Base-by-base conservation (phyloP, 2,113 vertebrate genomes). In the Alouatta palliata region DNA sequence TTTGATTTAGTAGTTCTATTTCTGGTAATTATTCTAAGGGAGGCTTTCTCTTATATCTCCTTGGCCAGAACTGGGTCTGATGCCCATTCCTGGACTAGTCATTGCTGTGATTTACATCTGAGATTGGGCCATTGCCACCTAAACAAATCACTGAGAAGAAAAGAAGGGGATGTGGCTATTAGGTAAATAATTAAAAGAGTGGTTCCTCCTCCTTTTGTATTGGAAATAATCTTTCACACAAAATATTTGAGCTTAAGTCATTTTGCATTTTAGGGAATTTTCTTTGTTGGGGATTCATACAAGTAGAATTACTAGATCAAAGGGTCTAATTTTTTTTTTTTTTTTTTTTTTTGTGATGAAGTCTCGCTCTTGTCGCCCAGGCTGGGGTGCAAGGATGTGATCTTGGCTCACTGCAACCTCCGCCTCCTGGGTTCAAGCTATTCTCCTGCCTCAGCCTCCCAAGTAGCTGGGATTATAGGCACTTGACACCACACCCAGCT, bases 241-340 rank as follows among this genome's bases (percentile, higher is more conserved):
- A 94, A 75, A 56, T 94, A 94, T 77, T 85, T 68, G 86, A 71
- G 5, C 4, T 58, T 68, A 83, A 73, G 64, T 68, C 21, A 91
- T 90, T 66, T 76, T 82, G 20, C 5, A 66, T 73, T 92, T 97
- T 88, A 19, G 35, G 23, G 95, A 49, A 45, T 95, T 97, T 95
- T 85, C 56, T 94, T 76, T 68, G 30, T 16, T 83, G 79, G 77
- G 27, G 4, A 93, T 64, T 97, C 77, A 87, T 9, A 91, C 11
- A 83, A 89, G 47, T 94, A 87, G 85, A 91, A 87, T 92, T 40
- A 83, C 40, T 87, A 83, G 23, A 82, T 87, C 19, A 75, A 95
- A 96, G 82, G 9, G 5, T 79, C 43, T 91, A 61, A 40, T 6
- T 17, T 52, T 52, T 52, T 52, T 52, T 49, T 6, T 17, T 52